Evolutionary conservation across 2,113 vertebrate genomes (phyloP).

Genomic region (Nesoenas mayeri): DNA sequence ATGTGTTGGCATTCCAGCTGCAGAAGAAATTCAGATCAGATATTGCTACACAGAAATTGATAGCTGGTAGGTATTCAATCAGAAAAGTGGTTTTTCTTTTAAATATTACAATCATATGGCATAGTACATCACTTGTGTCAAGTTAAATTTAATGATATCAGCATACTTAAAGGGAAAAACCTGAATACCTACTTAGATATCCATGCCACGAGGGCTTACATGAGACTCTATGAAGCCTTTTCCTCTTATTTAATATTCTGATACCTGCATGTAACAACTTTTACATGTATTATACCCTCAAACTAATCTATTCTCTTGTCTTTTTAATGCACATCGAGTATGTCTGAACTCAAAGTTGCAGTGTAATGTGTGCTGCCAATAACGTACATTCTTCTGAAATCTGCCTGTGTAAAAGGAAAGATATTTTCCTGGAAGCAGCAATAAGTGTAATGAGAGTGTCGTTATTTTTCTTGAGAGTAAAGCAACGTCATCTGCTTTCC

Average conservation of each 20-base stretch:
- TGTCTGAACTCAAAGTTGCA: not conserved
- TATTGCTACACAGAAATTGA: constrained; percentile 22
- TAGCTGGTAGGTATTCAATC: constrained; percentile 40
- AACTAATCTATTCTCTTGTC: constrained; percentile 35
- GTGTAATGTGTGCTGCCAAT: not conserved
- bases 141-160: constrained; percentile 60
- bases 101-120: constrained; percentile 42
- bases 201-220: constrained; percentile 36
- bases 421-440: not conserved
- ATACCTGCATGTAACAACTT: constrained; percentile 42
- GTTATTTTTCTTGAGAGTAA: not conserved
- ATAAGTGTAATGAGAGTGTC: not conserved
- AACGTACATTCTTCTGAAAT: not conserved
- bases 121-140: constrained; percentile 34
- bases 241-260: constrained; percentile 49
- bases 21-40: constrained; percentile 46
- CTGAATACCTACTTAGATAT: constrained; percentile 7
- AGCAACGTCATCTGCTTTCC: not conserved
- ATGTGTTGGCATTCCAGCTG: not conserved
- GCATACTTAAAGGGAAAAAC: not conserved
- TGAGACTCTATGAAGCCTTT: constrained; percentile 28
- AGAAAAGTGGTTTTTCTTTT: constrained; percentile 45
- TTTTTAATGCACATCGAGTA: constrained; percentile 14
- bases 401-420: not conserved
- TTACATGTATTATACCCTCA: not conserved